Conservation (phyloP, 2,797 vertebrate genomes). For the Euthynnus affinis region DNA sequence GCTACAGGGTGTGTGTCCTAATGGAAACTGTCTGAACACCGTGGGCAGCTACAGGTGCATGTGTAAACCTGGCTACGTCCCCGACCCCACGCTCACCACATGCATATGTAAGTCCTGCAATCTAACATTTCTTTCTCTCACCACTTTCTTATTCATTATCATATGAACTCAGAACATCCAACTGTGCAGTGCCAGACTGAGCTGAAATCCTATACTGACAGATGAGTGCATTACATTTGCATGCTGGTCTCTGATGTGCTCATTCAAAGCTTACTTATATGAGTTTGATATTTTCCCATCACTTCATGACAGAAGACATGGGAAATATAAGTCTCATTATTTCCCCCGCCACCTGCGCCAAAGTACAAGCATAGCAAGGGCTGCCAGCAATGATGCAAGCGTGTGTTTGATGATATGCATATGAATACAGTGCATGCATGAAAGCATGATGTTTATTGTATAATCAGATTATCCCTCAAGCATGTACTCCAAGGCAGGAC, state of each 20-base stretch:
- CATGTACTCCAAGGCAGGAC: slow-evolving; percentile 34
- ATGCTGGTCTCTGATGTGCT: slow-evolving; percentile 40
- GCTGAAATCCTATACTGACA: background rate
- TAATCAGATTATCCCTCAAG: slow-evolving; percentile 19
- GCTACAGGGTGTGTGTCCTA: slow-evolving; percentile 92
- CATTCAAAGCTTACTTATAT: background rate
- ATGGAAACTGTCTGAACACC: slow-evolving; percentile 96
- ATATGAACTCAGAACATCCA: slow-evolving; percentile 7
- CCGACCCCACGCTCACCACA: slow-evolving; percentile 89
- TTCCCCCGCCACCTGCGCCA: slow-evolving; percentile 7
- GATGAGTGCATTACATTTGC: slow-evolving; percentile 24
- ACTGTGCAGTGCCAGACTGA: background rate
- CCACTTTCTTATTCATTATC: background rate
- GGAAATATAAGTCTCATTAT: background rate
- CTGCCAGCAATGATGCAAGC: slow-evolving; percentile 18
- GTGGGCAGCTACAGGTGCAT: slow-evolving; percentile 95
- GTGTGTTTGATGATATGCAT: slow-evolving; percentile 36
- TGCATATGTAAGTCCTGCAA: slow-evolving; percentile 92
- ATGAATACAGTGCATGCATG: slow-evolving; percentile 61
- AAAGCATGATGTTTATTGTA: slow-evolving; percentile 57
- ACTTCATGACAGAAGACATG: slow-evolving; percentile 9
- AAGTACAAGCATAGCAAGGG: slow-evolving; percentile 4
- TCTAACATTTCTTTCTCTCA: slow-evolving; percentile 2
- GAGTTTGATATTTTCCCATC: slow-evolving; percentile 33
- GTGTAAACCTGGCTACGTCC: slow-evolving; percentile 93